Conservation (phyloP, 2,113 vertebrate species). For the Agelaius tricolor region DNA sequence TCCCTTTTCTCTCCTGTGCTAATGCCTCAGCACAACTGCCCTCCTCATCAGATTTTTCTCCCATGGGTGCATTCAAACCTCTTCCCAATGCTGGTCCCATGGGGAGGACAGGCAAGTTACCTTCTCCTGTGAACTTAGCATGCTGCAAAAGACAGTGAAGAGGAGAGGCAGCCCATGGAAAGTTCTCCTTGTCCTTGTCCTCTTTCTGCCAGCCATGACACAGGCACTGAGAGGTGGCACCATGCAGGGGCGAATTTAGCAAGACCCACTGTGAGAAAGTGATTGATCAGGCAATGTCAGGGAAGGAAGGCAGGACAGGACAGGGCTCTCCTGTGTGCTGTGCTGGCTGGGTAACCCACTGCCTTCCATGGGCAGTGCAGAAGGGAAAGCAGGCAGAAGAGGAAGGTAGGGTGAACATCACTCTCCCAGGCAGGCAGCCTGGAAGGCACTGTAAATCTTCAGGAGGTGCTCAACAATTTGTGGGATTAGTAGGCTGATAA, state of each 20-base stretch:
- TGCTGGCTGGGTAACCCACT: neutral
- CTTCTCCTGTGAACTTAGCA: neutral
- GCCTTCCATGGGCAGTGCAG: fast-evolving
- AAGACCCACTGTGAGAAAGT: neutral
- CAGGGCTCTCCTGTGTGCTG: fast-evolving
- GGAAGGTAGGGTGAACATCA: neutral
- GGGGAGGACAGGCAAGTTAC: neutral
- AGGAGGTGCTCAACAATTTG: neutral
- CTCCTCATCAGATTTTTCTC: neutral
- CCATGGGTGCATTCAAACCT: neutral
- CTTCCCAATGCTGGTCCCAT: neutral
- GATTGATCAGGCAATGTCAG: fast-evolving
- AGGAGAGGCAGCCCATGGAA: neutral
- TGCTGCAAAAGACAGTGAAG: neutral
- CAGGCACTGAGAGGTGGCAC: neutral
- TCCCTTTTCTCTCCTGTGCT: neutral
- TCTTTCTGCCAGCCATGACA: neutral
- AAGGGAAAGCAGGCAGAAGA: neutral
- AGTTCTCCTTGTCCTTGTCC: fast-evolving
- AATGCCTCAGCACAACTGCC: neutral
- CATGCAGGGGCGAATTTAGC: neutral
- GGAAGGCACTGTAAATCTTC: neutral
- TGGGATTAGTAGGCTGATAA: neutral
- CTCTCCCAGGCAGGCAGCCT: neutral
- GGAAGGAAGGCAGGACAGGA: neutral